These are phyloP conservation scores for Astyanax mexicanus DNA, from an alignment of 2,797 vertebrate genomes.

Conservation along the genomic window DNA sequence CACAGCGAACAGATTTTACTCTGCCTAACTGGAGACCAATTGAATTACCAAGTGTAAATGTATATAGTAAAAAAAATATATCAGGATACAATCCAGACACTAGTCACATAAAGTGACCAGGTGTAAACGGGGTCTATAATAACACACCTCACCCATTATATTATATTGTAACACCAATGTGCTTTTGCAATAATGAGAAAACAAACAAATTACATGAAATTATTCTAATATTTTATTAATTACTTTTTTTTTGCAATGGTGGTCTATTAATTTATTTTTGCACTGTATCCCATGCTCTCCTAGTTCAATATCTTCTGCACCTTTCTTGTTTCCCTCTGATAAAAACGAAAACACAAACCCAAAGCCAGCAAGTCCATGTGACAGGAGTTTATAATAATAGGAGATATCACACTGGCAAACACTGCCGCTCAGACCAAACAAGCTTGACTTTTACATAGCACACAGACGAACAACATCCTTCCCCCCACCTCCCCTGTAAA, in stretches of 20 bases:
- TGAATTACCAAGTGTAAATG: no score
- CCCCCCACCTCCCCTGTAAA: background rate
- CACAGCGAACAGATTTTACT: no score
- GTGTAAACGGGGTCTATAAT: no score
- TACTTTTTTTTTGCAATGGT: background rate
- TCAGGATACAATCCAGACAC: no score
- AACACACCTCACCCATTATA: no score
- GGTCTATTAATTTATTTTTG: background rate
- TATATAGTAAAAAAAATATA: no score
- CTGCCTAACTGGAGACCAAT: no score
- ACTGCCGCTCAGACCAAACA: conserved; percentile 5
- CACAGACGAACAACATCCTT: conserved; percentile 40
- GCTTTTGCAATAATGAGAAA: background rate
- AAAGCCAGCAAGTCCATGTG: background rate
- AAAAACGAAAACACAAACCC: conserved; percentile 8
- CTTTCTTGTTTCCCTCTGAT: background rate
- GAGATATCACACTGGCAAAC: conserved; percentile 1
- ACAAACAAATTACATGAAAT: background rate
- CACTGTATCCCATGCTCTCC: background rate
- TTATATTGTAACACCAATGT: background rate
- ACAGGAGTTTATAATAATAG: background rate
- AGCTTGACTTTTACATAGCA: background rate
- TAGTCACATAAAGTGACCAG: no score
- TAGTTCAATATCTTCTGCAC: background rate
- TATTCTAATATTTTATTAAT: background rate